Evolutionary conservation across 2,888 invertebrate genomes (phyloP), one percentile per base, ranked within the genome.

Genomic region (Hoplodrina ambigua): DNA sequence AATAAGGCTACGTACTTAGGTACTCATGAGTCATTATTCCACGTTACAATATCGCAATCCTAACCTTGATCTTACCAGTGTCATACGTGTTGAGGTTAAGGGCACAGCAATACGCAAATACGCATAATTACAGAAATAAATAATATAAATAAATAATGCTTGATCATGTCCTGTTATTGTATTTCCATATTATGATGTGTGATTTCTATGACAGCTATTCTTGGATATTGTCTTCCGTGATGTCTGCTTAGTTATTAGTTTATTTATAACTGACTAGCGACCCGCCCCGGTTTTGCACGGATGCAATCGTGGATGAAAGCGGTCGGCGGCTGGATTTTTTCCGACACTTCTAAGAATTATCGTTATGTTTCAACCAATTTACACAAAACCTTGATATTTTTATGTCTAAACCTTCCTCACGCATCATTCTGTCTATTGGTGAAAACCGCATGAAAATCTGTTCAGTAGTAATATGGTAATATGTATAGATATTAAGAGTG

Each of bases 101-200:
- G 79, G 72, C 78, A 59, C n/a, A 33, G 49, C 17, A 25, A 20
- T 53, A 72, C 56, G 78, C 72, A 79, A 81, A 81, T 68, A 81
- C 65, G 68, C 78, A 77, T 79, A 72, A 81, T 69, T 77, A 77
- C 37, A 76, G 65, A 58, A 53, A 78, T 78, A 69, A 50, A 69
- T 60, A 17, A 57, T 56, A 56, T 41, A 67, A 52, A 68, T 56
- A 68, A 68, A 75, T 78, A 73, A 58, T 70, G 60, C 63, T 20
- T 57, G 80, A 61, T 67, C 71, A 60, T 66, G 56, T 57, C 66
- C 70, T 57, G 63, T 70, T 70, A 79, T 79, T 63, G 46, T 75
- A 57, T 79, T 79, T 58, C 50, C 66, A 75, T 78, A 63, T 52
- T 75, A 75, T n/a, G 57, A 77, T 63, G 80, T 79, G 71, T 61